Evolutionary conservation across 2,888 invertebrate genomes (phyloP).

Genomic region (Temnothorax rugatulus): DNA sequence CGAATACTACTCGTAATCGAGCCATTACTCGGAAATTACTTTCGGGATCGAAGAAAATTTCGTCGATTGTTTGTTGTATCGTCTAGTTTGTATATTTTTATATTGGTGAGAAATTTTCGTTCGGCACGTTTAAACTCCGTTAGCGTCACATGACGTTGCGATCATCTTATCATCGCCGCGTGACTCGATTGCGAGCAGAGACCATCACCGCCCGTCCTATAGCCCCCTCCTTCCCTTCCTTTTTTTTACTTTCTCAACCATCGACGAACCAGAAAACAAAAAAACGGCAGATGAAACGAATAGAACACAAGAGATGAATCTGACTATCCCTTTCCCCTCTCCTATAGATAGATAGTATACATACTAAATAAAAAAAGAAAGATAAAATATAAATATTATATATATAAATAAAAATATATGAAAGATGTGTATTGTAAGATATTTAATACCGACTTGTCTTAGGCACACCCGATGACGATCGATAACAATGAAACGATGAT

Average conservation of each 20-base stretch:
- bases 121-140: constrained; percentile 3
- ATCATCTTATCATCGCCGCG: constrained; percentile 31
- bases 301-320: constrained; percentile 80
- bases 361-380: constrained; percentile 78
- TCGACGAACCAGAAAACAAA: constrained; percentile 72
- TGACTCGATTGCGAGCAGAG: constrained; percentile 70
- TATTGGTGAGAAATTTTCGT: constrained; percentile 18
- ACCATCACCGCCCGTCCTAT: constrained; percentile 52
- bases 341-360: constrained; percentile 82
- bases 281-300: constrained; percentile 72
- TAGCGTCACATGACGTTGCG: constrained; percentile 5
- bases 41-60: constrained; percentile 11
- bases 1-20: constrained; percentile 32
- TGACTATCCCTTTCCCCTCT: constrained; percentile 76
- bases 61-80: background rate
- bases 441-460: constrained; percentile 84
- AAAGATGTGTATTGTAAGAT: constrained; percentile 84
- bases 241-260: constrained; percentile 71
- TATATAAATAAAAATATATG: constrained; percentile 80
- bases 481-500: constrained; percentile 74
- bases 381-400: constrained; percentile 80
- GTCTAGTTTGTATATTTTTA: constrained; percentile 19
- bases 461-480: constrained; percentile 81
- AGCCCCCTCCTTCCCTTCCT: constrained; percentile 9
- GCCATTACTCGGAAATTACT: constrained; percentile 18